These are phyloP conservation scores for Mastacembelus armatus DNA, from an alignment of 2,797 vertebrate genomes.

Conservation along the genomic window DNA sequence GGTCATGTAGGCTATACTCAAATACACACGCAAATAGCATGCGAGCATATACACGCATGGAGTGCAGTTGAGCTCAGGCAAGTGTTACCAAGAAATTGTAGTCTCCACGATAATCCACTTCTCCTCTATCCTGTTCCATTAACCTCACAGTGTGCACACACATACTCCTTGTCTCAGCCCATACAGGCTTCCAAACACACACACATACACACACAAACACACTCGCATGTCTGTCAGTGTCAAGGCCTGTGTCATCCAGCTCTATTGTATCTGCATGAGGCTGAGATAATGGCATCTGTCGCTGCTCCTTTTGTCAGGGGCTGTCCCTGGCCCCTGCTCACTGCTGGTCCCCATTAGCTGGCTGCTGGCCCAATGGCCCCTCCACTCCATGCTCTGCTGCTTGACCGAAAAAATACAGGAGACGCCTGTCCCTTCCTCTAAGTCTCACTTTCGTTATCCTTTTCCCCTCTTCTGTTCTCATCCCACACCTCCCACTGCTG, in stretches of 20 bases:
- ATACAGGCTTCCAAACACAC: constrained; percentile 19
- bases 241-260: constrained; percentile 67
- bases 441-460: constrained; percentile 55
- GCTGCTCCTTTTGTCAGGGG: constrained; percentile 82
- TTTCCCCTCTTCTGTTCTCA: constrained; percentile 34
- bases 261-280: constrained; percentile 80
- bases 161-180: constrained; percentile 24
- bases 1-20: constrained; percentile 70
- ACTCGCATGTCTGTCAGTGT: constrained; percentile 53
- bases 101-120: constrained; percentile 81
- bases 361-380: constrained; percentile 77
- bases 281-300: constrained; percentile 86
- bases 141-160: constrained; percentile 74
- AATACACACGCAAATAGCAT: constrained; percentile 60
- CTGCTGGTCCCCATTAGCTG: constrained; percentile 83
- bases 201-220: constrained; percentile 37
- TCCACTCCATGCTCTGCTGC: constrained; percentile 76
- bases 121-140: constrained; percentile 80
- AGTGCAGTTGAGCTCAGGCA: constrained; percentile 70
- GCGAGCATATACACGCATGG: constrained; percentile 41
- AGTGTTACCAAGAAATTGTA: constrained; percentile 77
- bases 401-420: constrained; percentile 76
- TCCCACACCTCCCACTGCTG: constrained; percentile 29
- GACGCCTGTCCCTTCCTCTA: constrained; percentile 69
- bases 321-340: constrained; percentile 71